Conservation (phyloP, 2,113 vertebrate species). For the Aphyosemion australe region DNA sequence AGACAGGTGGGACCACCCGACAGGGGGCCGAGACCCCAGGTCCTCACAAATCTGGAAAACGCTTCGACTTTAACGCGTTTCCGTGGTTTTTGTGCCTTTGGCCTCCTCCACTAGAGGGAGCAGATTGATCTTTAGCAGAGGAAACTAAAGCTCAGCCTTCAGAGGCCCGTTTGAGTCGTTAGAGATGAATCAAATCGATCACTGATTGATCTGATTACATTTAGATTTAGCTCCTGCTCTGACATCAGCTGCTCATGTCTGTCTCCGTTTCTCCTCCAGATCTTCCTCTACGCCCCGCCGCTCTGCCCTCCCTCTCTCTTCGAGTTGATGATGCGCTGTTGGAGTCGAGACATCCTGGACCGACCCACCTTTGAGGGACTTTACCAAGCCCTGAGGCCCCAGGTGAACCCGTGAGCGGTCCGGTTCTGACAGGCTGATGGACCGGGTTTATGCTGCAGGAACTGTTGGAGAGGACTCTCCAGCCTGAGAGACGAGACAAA, state of each 20-base stretch:
- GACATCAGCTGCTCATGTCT: neutral
- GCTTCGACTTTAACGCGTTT: neutral
- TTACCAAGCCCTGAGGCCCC: conserved; percentile 82
- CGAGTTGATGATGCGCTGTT: conserved; percentile 86
- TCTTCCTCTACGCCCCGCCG: conserved; percentile 81
- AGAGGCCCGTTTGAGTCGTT: no score
- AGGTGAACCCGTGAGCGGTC: conserved; percentile 76
- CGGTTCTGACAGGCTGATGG: conserved; percentile 4
- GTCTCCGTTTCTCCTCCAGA: conserved; percentile 54
- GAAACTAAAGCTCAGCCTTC: no score
- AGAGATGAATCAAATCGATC: no score
- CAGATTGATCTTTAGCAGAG: neutral
- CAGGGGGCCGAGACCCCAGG: neutral
- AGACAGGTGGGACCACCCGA: conserved; percentile 75
- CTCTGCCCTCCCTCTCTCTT: conserved; percentile 84
- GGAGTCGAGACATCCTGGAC: conserved; percentile 82
- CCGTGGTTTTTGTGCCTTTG: no score
- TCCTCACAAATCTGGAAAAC: no score
- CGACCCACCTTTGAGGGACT: conserved; percentile 82
- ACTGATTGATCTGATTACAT: no score
- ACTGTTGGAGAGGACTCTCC: conserved; percentile 2
- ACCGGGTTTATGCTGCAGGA: neutral
- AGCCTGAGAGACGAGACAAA: neutral
- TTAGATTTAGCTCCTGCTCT: neutral
- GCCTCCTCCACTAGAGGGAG: neutral